Evolutionary conservation across 1,140 invertebrate genomes (phyloP).

Genomic region (Gonatopus flavifemur): DNA sequence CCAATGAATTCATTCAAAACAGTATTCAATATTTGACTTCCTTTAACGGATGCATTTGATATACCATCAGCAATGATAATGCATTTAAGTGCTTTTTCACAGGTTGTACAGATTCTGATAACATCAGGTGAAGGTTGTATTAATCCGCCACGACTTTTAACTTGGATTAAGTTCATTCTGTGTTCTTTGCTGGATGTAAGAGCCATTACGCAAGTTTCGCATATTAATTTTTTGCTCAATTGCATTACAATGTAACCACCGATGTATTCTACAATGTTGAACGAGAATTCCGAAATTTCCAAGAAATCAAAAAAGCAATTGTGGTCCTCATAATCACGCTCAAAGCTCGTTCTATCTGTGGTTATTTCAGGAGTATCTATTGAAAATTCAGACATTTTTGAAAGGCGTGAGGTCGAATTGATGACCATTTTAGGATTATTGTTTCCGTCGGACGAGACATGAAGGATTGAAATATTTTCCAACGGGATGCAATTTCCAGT

Average conservation of each 20-base stretch:
- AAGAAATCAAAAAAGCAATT: background rate
- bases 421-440: no score
- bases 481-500: conserved; percentile 8
- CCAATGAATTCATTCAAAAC: no score
- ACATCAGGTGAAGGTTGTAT: background rate
- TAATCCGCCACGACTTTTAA: background rate
- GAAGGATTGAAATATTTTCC: conserved; percentile 1
- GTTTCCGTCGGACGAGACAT: background rate
- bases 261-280: background rate
- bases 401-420: no score
- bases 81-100: no score
- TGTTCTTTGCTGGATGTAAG: background rate
- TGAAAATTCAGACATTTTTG: no score
- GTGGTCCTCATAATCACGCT: background rate
- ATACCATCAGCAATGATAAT: no score
- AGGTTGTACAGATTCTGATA: no score
- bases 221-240: background rate
- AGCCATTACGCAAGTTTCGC: background rate
- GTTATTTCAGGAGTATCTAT: no score
- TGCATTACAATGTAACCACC: background rate
- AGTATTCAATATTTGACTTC: no score
- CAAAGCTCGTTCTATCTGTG: no score
- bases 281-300: background rate
- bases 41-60: no score
- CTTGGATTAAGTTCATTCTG: background rate